phyloP scores from a whole-genome alignment of 2,888 invertebrate genomes.

The Aphodius granarius region DNA sequence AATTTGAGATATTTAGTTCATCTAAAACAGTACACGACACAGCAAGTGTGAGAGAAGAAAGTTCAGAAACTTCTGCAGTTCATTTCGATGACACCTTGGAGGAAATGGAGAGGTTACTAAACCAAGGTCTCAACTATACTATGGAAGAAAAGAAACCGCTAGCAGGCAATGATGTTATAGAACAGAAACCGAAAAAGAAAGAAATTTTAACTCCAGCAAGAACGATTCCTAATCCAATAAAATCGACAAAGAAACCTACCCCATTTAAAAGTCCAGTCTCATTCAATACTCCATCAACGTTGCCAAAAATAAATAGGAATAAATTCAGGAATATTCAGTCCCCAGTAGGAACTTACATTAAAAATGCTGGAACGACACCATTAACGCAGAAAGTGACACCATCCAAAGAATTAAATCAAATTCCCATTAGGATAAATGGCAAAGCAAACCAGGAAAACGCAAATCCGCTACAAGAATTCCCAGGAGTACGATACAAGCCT shows the following conservation, averaged over 20 bases:
- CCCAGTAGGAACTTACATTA: slow-evolving; percentile 20
- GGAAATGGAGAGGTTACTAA: slow-evolving; percentile 21
- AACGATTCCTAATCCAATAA: neutral
- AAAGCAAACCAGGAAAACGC: slow-evolving; percentile 8
- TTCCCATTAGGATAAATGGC: neutral
- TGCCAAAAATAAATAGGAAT: slow-evolving; percentile 6
- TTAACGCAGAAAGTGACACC: slow-evolving; percentile 19
- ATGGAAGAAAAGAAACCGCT: neutral
- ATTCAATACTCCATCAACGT: neutral
- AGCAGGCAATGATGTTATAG: neutral
- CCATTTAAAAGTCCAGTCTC: neutral
- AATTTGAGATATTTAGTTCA: neutral
- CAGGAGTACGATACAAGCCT: slow-evolving; percentile 21
- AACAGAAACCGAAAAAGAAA: neutral
- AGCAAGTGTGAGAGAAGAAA: neutral
- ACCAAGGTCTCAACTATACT: slow-evolving; percentile 18
- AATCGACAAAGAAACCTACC: slow-evolving; percentile 3
- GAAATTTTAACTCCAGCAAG: neutral
- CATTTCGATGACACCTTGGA: slow-evolving; percentile 21
- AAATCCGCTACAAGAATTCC: slow-evolving; percentile 11
- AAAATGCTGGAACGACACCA: slow-evolving; percentile 16
- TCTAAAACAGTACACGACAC: neutral
- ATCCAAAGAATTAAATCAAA: slow-evolving; percentile 4
- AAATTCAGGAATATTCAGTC: slow-evolving; percentile 14
- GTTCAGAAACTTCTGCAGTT: neutral